These are phyloP conservation scores for Crambe crambe DNA, from an alignment of 37 sponge, comb jelly and placozoan genomes.

Conservation along the genomic window DNA sequence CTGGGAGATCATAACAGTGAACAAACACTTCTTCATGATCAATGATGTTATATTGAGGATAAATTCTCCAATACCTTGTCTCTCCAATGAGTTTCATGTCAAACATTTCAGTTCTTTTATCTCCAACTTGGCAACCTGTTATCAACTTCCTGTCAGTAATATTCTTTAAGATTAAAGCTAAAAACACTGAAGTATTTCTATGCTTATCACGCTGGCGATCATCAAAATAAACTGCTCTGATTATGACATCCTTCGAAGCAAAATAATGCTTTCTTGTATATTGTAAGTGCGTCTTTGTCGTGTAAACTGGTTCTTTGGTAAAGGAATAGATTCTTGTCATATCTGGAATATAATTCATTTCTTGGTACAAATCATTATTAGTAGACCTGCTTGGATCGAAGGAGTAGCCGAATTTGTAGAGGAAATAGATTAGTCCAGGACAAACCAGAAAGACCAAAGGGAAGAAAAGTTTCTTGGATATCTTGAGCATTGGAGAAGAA, in stretches of 20 bases:
- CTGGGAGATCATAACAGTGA: constrained; percentile 18
- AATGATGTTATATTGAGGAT: constrained; percentile 8
- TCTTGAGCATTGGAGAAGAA: too few relatives aligned
- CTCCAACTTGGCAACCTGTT: constrained; percentile 23
- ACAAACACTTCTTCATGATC: constrained; percentile 30
- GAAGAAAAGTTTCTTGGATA: too few relatives aligned
- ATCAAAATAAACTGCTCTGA: constrained; percentile 29
- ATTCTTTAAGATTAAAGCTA: constrained; percentile 10
- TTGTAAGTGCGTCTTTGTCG: background rate
- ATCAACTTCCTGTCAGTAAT: constrained; percentile 12
- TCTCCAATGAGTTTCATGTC: constrained; percentile 14
- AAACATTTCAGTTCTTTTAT: background rate
- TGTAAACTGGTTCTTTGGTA: too few relatives aligned
- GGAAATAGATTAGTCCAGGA: too few relatives aligned
- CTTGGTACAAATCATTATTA: too few relatives aligned
- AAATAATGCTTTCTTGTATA: background rate
- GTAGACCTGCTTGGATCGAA: too few relatives aligned
- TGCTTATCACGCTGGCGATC: constrained; percentile 4
- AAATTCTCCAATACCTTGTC: constrained; percentile 18
- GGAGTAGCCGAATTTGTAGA: too few relatives aligned
- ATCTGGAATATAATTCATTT: too few relatives aligned
- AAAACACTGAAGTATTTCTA: constrained; percentile 7
- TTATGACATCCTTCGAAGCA: constrained; percentile 16
- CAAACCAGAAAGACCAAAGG: too few relatives aligned
- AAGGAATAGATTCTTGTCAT: too few relatives aligned